phyloP scores from a whole-genome alignment of 2,113 vertebrate genomes.

The Solea solea region DNA sequence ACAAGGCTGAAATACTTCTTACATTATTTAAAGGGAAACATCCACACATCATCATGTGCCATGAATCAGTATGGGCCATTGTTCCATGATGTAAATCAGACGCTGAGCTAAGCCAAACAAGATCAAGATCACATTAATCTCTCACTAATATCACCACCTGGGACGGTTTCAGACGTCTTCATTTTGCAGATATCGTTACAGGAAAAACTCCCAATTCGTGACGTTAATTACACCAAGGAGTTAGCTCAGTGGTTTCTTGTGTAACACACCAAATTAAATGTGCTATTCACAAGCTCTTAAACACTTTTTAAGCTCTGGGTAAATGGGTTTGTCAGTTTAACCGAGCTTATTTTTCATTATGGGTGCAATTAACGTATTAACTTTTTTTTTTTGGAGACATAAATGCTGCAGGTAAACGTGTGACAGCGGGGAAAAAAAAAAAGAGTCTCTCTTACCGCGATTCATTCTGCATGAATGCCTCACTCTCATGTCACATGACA shows the following conservation, averaged over 20 bases:
- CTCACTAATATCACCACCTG: not conserved
- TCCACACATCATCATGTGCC: not conserved
- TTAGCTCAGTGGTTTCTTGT: constrained; percentile 4
- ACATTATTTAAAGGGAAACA: constrained; percentile 17
- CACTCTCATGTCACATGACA: constrained; percentile 5
- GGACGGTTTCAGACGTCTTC: not conserved
- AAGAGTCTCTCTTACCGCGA: not conserved
- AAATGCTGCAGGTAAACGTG: constrained; percentile 21
- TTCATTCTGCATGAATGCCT: constrained; percentile 16
- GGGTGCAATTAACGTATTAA: constrained; percentile 23
- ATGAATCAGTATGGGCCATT: not conserved
- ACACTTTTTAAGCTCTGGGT: constrained; percentile 18
- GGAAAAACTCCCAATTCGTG: not conserved
- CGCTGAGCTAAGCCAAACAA: not conserved
- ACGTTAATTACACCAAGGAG: constrained; percentile 5
- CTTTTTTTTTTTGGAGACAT: constrained; percentile 20
- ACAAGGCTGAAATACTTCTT: not conserved
- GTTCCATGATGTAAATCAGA: constrained; percentile 4
- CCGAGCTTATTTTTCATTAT: constrained; percentile 26
- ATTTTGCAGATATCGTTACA: not conserved
- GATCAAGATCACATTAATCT: not conserved
- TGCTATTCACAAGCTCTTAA: constrained; percentile 12
- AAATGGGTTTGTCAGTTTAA: constrained; percentile 20
- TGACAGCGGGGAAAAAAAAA: constrained; percentile 11
- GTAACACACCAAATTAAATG: constrained; percentile 8